Base-by-base conservation (phyloP, 2,113 vertebrate genomes). In the Hyaena hyaena region DNA sequence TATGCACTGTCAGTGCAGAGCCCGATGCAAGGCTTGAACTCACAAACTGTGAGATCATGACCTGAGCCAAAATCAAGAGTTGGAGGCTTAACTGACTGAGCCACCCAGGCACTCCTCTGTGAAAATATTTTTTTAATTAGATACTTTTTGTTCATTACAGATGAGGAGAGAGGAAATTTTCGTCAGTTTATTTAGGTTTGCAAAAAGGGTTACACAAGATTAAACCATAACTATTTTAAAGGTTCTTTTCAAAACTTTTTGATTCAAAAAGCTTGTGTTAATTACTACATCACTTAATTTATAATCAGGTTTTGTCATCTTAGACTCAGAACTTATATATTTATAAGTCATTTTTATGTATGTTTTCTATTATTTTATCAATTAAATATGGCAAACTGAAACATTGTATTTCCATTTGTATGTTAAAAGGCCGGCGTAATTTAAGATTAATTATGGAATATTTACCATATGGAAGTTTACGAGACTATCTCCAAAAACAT, bases 361-460 rank as follows among this genome's bases (percentile, higher is more conserved):
- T 90, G n/a, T 33, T 43, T 97, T 97, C 82, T 31, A 96, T 63
- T 97, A 74, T 5, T 87, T 45, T 0, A 88, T 84, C 0, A 85
- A 16, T 96, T 76, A 88, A 92, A 96, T 95, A 92, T 66, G 24
- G 26, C 17, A 90, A 65, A 97, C 50, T 50, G 61, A 98, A 96
- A 90, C 5, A 81, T 66, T 79, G 31, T 88, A 10, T 93, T 23
- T 53, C 92, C 26, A 50, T 92, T 96, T 98, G 23, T 98, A 4
- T 93, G 86, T 91, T 98, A 82, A 98, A 98, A 99, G 99, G 99
- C 23, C 99, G 99, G 28, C 99, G 98, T 96, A 99, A 99, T 98
- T 98, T 99, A 61, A 99, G 99, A 93, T 98, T 99, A 96, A 99
- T 99, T 98, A 99, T 99, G 99, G 99, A 99, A 96, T 99, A 99